A percentile compares a stretch with the other conserved stretches of the same genome.
phyloP scores from a whole-genome alignment of 2,113 vertebrate genomes.

The Scophthalmus maximus region DNA sequence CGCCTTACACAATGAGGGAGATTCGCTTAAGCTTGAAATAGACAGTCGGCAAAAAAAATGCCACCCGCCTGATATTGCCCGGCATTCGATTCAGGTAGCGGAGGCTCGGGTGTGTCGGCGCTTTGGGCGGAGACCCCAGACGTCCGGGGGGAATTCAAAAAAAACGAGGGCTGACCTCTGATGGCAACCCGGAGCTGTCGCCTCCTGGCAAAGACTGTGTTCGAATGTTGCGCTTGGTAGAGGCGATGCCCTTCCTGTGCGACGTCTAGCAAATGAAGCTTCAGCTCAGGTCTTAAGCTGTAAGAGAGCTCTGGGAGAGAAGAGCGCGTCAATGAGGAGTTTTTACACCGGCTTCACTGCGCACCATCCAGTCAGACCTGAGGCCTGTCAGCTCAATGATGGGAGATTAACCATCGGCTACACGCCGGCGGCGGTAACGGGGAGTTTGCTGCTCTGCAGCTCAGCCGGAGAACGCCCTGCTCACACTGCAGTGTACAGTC shows the following conservation, averaged over 20 bases:
- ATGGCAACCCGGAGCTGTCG: background rate
- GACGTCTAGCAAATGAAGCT: too few relatives aligned
- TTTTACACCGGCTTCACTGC: slow-evolving; percentile 7
- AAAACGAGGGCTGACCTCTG: slow-evolving; percentile 41
- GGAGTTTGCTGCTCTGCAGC: slow-evolving; percentile 2
- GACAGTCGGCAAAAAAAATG: slow-evolving; percentile 12
- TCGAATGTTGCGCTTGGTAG: too few relatives aligned
- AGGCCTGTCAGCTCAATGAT: slow-evolving; percentile 19
- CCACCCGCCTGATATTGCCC: slow-evolving; percentile 17
- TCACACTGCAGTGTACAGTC: slow-evolving; percentile 4
- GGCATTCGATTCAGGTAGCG: slow-evolving; percentile 38
- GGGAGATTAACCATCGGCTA: slow-evolving; percentile 24
- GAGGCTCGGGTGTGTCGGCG: slow-evolving; percentile 21
- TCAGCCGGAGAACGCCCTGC: slow-evolving; percentile 1
- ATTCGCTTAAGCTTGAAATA: slow-evolving; percentile 34
- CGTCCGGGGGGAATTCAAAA: slow-evolving; percentile 16
- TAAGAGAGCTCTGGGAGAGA: too few relatives aligned
- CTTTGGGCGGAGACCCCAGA: slow-evolving; percentile 19
- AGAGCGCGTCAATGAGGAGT: background rate
- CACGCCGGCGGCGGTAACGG: background rate
- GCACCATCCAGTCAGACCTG: slow-evolving; percentile 6
- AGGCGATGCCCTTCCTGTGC: background rate
- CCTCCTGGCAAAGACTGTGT: background rate
- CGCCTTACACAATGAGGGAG: slow-evolving; percentile 19
- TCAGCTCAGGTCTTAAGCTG: too few relatives aligned